Percentiles rank a stretch among this genome's conserved stretches.
phyloP scores from a whole-genome alignment of 2,888 invertebrate species.

The Temnothorax unifasciatus region DNA sequence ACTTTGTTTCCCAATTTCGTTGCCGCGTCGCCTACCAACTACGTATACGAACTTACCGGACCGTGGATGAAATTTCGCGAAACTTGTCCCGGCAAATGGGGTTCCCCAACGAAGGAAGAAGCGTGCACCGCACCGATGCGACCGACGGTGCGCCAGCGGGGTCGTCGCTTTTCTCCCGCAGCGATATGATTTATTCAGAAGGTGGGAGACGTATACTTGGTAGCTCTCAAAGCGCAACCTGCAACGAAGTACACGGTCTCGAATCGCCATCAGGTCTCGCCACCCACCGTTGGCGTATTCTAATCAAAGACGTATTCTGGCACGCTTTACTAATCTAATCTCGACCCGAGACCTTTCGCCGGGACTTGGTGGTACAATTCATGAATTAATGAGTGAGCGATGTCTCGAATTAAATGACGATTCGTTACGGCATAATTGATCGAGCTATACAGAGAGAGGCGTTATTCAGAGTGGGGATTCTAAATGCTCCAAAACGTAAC shows the following conservation, averaged over 20 bases:
- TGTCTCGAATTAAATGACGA: constrained; percentile 39
- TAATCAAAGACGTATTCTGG: constrained; percentile 50
- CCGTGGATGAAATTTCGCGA: constrained; percentile 45
- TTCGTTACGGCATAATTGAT: constrained; percentile 34
- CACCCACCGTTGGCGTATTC: constrained; percentile 9
- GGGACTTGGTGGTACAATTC: constrained; percentile 13
- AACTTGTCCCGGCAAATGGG: constrained; percentile 18
- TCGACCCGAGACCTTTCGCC: constrained; percentile 12
- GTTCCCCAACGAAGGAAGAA: constrained; percentile 27
- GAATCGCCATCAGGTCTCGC: background rate
- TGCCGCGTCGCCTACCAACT: constrained; percentile 36
- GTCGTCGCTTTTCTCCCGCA: constrained; percentile 38
- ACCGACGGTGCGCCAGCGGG: constrained; percentile 1
- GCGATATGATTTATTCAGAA: constrained; percentile 57
- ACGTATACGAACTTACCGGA: constrained; percentile 33
- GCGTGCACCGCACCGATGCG: constrained; percentile 14
- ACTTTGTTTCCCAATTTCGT: constrained; percentile 69
- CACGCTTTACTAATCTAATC: constrained; percentile 37
- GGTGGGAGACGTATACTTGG: constrained; percentile 15
- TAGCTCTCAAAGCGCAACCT: constrained; percentile 38
- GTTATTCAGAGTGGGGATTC: constrained; percentile 4
- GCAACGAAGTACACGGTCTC: constrained; percentile 24
- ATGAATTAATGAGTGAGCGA: constrained; percentile 41
- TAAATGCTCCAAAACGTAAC: background rate
- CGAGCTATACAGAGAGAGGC: background rate